Conservation (phyloP, 64 coral and sea anemone species). For the Actinia equina region DNA sequence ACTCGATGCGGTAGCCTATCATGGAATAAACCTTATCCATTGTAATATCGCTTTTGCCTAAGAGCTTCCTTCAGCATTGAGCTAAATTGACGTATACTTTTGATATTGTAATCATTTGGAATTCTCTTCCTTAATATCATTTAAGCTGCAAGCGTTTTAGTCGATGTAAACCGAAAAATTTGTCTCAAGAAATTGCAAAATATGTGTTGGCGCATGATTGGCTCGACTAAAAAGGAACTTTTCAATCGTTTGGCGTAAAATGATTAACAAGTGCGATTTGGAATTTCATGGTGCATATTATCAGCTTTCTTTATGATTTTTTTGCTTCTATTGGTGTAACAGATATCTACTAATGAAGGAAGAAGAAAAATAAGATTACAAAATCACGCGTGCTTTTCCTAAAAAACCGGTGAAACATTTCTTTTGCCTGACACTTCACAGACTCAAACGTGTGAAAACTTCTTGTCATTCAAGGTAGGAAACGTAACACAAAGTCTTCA, state of each 20-base stretch:
- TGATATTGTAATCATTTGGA: neutral
- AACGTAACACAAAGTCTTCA: neutral
- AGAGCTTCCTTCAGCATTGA: neutral
- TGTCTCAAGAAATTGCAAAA: neutral
- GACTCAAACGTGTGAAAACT: neutral
- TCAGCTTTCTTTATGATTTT: neutral
- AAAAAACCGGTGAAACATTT: neutral
- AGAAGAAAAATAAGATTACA: neutral
- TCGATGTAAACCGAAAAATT: neutral
- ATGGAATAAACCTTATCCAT: neutral
- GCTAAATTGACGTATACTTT: neutral
- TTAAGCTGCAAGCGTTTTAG: neutral
- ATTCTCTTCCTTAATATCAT: neutral
- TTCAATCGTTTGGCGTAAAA: neutral
- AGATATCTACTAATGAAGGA: neutral
- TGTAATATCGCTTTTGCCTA: neutral
- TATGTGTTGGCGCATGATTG: neutral
- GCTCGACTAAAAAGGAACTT: neutral
- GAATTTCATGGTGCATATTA: neutral
- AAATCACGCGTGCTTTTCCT: neutral
- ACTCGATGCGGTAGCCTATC: neutral
- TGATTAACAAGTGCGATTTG: neutral
- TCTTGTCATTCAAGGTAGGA: neutral
- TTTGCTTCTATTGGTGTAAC: neutral
- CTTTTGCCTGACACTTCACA: too few species aligned